Evolutionary conservation across 2,113 vertebrate species (phyloP).

Genomic region (Cinclus cinclus): DNA sequence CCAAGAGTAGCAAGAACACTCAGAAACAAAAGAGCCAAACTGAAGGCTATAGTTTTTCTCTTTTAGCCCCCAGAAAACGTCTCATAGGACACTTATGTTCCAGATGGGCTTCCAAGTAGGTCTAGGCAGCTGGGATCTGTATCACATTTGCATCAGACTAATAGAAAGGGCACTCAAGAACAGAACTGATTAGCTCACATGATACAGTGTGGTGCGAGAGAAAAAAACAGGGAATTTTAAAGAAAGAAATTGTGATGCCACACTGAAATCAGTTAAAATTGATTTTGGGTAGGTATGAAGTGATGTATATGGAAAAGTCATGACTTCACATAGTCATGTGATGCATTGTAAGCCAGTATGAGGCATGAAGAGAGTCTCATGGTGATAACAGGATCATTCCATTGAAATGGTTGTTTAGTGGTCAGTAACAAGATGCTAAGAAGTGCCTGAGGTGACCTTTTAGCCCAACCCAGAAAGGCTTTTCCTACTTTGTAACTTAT

Average conservation of each 20-base stretch:
- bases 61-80: background rate
- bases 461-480: background rate
- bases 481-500: background rate
- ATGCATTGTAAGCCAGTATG: background rate
- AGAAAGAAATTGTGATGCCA: background rate
- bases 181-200: background rate
- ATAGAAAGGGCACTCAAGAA: background rate
- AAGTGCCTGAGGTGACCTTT: background rate
- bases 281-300: background rate
- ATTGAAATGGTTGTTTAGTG: background rate
- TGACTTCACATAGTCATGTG: background rate
- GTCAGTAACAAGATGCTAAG: background rate
- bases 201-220: background rate
- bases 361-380: background rate
- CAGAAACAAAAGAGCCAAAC: background rate
- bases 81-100: background rate
- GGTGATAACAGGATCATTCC: background rate
- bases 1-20: background rate
- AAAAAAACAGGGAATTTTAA: background rate
- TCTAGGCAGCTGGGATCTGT: background rate
- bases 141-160: background rate
- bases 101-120: background rate
- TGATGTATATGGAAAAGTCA: background rate
- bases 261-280: background rate
- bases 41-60: background rate